phyloP scores from a whole-genome alignment of 2,113 vertebrate genomes.

The Platichthys flesus region DNA sequence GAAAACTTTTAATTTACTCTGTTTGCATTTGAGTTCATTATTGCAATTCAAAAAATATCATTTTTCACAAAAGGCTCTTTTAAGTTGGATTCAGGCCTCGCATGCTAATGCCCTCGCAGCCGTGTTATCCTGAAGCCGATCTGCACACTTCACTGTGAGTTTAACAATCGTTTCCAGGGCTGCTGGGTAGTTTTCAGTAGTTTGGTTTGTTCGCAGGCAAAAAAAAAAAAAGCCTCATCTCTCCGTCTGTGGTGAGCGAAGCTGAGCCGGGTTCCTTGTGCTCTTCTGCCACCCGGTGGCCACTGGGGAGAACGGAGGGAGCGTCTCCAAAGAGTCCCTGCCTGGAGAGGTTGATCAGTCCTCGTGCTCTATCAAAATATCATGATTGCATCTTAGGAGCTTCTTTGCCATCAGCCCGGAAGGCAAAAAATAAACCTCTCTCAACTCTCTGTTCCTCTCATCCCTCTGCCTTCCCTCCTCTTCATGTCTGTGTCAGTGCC shows the following conservation, averaged over 20 bases:
- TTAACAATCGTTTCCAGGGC: conserved; percentile 52
- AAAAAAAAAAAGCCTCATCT: conserved; percentile 19
- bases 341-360: conserved; percentile 68
- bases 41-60: conserved; percentile 23
- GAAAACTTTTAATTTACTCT: conserved; percentile 19
- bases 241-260: conserved; percentile 34
- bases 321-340: conserved; percentile 47
- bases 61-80: conserved; percentile 28
- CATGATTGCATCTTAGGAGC: conserved; percentile 75
- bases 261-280: conserved; percentile 73
- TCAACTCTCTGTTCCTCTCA: conserved; percentile 63
- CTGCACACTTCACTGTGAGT: conserved; percentile 35
- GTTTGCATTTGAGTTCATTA: conserved; percentile 37
- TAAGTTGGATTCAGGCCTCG: conserved; percentile 27
- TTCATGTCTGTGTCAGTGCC: conserved; percentile 69
- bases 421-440: conserved; percentile 71
- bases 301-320: conserved; percentile 44
- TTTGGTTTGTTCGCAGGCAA: conserved; percentile 21
- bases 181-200: conserved; percentile 36
- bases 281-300: conserved; percentile 85
- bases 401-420: conserved; percentile 71
- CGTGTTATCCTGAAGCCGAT: conserved; percentile 51
- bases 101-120: conserved; percentile 26
- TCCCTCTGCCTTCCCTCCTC: conserved; percentile 56
- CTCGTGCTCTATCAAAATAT: conserved; percentile 75